Percentiles rank a stretch among this genome's conserved stretches.
Evolutionary conservation across 1,140 invertebrate genomes (phyloP).

Genomic region (Macrosteles quadrilineatus): DNA sequence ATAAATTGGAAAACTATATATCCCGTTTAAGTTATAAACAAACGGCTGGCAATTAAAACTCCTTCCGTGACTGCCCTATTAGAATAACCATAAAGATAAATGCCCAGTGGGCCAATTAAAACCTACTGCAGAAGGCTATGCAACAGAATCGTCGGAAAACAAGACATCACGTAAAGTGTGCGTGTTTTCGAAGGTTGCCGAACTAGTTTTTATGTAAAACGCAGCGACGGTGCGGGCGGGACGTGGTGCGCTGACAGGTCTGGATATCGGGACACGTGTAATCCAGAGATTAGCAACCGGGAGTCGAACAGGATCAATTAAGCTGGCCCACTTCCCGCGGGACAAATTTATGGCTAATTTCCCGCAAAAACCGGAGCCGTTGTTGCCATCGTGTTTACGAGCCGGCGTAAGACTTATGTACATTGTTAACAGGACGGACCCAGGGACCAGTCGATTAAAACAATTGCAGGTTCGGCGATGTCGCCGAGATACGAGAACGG

Average conservation of each 20-base stretch:
- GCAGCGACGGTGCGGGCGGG: background rate
- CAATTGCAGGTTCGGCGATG: constrained; percentile 10
- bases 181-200: background rate
- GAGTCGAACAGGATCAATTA: no score
- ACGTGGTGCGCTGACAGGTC: background rate
- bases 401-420: background rate
- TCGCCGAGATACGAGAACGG: background rate
- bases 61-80: no score
- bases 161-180: no score
- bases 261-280: background rate
- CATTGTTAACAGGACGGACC: constrained; percentile 13
- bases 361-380: background rate
- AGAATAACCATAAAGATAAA: no score
- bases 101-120: no score
- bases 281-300: background rate
- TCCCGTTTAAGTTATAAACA: no score
- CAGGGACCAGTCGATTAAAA: background rate
- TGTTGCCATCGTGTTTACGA: constrained; percentile 7
- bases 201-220: constrained; percentile 7
- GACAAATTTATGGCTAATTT: constrained; percentile 25
- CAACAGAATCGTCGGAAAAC: no score
- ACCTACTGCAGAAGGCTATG: no score
- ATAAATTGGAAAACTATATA: no score
- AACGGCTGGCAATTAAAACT: no score
- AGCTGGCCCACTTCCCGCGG: no score